These are phyloP conservation scores for Alethe castanea DNA, from an alignment of 2,113 vertebrate genomes.

Conservation along the genomic window DNA sequence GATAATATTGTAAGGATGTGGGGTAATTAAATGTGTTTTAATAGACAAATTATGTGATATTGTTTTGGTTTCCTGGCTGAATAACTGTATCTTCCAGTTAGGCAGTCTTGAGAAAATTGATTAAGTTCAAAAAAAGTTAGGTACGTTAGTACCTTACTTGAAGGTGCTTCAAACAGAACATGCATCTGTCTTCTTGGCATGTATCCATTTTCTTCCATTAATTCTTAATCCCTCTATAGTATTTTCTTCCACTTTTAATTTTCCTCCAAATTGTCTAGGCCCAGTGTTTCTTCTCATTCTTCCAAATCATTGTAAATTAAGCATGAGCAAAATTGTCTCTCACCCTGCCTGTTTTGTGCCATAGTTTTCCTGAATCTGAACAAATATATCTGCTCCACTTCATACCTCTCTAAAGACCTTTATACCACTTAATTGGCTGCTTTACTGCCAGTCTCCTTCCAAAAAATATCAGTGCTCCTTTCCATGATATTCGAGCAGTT, in stretches of 20 bases:
- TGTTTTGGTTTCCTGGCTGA: not conserved
- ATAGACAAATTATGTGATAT: not conserved
- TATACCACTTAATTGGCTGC: not conserved
- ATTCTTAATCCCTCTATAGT: not conserved
- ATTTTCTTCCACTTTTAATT: not conserved
- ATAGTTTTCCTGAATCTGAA: not conserved
- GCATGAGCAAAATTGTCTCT: not conserved
- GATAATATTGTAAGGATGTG: not conserved
- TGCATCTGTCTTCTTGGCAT: not conserved
- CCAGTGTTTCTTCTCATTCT: not conserved
- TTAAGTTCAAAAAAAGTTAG: not conserved
- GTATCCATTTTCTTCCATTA: not conserved
- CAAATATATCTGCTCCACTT: not conserved
- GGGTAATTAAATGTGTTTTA: not conserved
- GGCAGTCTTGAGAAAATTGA: not conserved
- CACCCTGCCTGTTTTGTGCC: not conserved
- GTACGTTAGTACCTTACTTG: not conserved
- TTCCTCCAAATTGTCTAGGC: not conserved
- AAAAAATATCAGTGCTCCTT: not conserved
- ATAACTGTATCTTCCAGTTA: not conserved
- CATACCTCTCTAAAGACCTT: not conserved
- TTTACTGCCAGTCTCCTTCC: not conserved
- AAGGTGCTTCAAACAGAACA: not conserved
- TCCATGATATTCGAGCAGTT: rapidly evolving
- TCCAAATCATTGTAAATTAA: not conserved